Percentiles rank a stretch among this genome's conserved stretches.
These are phyloP conservation scores for Progne subis DNA, from an alignment of 2,113 vertebrate genomes.

Conservation along the genomic window DNA sequence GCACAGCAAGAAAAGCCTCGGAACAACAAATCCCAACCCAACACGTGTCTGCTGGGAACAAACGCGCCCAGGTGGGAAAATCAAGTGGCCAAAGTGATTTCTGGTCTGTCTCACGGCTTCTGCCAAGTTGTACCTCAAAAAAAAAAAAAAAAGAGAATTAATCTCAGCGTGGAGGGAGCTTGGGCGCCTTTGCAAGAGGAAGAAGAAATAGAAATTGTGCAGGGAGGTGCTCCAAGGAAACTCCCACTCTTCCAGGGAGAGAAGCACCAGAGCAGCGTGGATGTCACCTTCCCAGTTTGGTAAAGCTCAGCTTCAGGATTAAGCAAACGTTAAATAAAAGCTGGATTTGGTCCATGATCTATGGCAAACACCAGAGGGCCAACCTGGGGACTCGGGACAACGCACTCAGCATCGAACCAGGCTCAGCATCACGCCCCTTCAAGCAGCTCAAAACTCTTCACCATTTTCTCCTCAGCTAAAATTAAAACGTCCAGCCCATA, in stretches of 20 bases:
- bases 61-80: neutral
- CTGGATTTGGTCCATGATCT: neutral
- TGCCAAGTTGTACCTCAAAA: neutral
- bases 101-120: fast-evolving
- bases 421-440: neutral
- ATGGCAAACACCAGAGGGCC: neutral
- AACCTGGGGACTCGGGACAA: neutral
- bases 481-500: neutral
- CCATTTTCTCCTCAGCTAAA: neutral
- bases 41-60: fast-evolving
- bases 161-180: neutral
- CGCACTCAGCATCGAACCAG: neutral
- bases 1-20: neutral
- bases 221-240: neutral
- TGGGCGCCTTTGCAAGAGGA: neutral
- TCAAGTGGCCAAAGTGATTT: neutral
- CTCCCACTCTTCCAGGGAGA: neutral
- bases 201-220: neutral
- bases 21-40: neutral
- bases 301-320: neutral
- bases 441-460: neutral
- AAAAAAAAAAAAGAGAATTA: neutral
- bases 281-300: neutral
- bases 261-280: neutral
- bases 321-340: neutral